Evolutionary conservation across 2,113 vertebrate genomes (phyloP).

Genomic region (Ictidomys tridecemlineatus): DNA sequence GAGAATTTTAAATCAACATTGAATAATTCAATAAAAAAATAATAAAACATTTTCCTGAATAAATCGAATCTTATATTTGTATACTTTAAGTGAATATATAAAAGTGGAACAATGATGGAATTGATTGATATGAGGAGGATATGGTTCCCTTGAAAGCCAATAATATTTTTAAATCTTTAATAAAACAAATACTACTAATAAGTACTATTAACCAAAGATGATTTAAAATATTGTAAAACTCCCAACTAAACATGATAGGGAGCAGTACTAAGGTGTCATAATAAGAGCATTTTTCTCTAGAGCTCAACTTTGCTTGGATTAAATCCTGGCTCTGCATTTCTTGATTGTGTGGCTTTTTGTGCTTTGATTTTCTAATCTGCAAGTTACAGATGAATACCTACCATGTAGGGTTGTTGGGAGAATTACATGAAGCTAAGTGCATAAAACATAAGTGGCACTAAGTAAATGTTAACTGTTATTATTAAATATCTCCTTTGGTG

Average conservation of each 20-base stretch:
- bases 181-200: not conserved
- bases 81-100: not conserved
- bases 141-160: not conserved
- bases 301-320: not conserved
- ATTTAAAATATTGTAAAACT: not conserved
- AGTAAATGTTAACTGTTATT: not conserved
- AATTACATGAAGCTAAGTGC: not conserved
- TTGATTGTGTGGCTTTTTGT: not conserved
- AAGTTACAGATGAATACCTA: not conserved
- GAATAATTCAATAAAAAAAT: not conserved
- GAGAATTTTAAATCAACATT: not conserved
- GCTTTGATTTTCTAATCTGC: not conserved
- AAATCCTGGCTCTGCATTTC: not conserved
- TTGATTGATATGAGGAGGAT: not conserved
- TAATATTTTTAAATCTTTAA: conserved; percentile 15
- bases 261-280: not conserved
- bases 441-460: not conserved
- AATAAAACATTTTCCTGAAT: not conserved
- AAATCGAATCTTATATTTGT: not conserved
- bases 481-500: not conserved
- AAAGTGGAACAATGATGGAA: not conserved
- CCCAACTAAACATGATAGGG: not conserved
- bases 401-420: not conserved
- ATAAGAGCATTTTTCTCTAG: not conserved
- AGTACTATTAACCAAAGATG: not conserved